Evolutionary conservation across 2,888 invertebrate genomes (phyloP).

Genomic region (Biston stratarius): DNA sequence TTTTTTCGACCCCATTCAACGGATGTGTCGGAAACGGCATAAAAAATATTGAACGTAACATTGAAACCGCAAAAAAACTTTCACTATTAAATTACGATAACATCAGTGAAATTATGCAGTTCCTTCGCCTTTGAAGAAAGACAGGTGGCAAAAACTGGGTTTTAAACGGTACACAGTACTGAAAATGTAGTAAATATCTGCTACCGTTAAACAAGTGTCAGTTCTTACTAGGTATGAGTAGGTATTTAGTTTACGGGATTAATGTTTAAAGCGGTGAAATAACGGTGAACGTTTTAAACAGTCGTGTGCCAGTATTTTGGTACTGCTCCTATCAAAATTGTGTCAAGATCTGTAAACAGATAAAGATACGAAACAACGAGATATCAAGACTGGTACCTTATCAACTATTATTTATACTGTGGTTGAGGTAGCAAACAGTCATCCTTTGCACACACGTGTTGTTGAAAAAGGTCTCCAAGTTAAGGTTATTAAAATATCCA

Average conservation of each 20-base stretch:
- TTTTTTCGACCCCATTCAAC: conserved; percentile 33
- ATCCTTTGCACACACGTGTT: conserved; percentile 32
- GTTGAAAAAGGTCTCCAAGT: conserved; percentile 23
- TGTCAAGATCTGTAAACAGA: conserved; percentile 81
- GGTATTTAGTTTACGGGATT: background rate
- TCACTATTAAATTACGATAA: conserved; percentile 24
- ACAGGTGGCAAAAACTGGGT: background rate
- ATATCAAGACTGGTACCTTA: conserved; percentile 27
- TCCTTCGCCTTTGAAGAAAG: conserved; percentile 7
- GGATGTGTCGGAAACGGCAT: conserved; percentile 25
- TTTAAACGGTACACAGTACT: background rate
- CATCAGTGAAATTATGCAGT: conserved; percentile 15
- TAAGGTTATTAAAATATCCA: conserved; percentile 19
- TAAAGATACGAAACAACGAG: conserved; percentile 58
- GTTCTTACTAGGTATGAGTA: background rate
- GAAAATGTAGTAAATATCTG: background rate
- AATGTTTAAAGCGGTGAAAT: background rate
- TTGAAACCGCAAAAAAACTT: conserved; percentile 28
- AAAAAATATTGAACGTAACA: conserved; percentile 30
- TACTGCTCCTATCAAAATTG: conserved; percentile 70
- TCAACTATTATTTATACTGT: conserved; percentile 5
- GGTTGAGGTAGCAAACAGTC: conserved; percentile 14
- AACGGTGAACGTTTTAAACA: background rate
- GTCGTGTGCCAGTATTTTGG: conserved; percentile 52
- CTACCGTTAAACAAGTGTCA: background rate